Evolutionary conservation across 2,113 vertebrate genomes (phyloP).

Genomic region (Chamaetylas fuelleborni): DNA sequence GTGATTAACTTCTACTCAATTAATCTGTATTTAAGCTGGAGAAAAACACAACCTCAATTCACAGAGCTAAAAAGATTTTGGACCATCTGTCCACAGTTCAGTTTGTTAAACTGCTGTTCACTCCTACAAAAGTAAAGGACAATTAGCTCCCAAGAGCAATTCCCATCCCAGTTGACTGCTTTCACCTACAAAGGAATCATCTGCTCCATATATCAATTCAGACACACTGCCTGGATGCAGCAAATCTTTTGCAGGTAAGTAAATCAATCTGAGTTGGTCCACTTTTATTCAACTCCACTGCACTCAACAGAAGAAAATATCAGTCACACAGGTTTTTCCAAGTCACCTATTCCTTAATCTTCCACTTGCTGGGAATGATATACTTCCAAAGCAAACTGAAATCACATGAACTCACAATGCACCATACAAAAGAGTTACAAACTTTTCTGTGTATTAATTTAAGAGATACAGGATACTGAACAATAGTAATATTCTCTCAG

Average conservation of each 20-base stretch:
- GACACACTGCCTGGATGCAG: background rate
- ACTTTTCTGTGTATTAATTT: accelerated
- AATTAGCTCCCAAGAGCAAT: background rate
- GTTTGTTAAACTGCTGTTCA: background rate
- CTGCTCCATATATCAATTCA: background rate
- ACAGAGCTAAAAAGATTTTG: background rate
- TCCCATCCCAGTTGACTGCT: background rate
- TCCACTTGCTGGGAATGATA: background rate
- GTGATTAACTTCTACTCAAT: background rate
- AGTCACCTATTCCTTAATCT: background rate
- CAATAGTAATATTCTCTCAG: background rate
- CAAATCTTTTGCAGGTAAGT: background rate
- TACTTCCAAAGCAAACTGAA: background rate
- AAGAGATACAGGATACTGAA: background rate
- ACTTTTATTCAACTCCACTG: background rate
- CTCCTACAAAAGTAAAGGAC: background rate
- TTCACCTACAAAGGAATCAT: background rate
- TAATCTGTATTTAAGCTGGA: background rate
- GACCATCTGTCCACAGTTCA: background rate
- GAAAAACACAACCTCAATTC: background rate
- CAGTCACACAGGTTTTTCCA: background rate
- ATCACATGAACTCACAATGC: accelerated
- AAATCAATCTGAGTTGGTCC: background rate
- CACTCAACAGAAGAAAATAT: background rate
- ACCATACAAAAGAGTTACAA: background rate